Evolutionary conservation across 2,797 vertebrate species (phyloP), one percentile per base, ranked within the genome.

Genomic region (Alcedo quadribrachys): DNA sequence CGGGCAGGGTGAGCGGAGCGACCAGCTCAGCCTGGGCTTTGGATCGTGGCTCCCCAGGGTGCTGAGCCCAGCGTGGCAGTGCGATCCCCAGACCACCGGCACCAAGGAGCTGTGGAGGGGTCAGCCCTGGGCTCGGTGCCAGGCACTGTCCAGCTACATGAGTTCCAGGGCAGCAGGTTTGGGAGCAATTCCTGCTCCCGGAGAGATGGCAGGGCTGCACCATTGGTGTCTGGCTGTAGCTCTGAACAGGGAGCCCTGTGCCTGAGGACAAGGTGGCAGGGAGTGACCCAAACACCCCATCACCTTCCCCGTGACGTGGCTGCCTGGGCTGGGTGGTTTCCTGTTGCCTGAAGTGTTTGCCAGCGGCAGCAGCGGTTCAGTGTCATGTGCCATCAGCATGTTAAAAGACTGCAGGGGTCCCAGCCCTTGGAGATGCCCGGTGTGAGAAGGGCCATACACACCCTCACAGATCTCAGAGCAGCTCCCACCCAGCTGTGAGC

Each of bases 41-140:
- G 57, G 90, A 12, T 9, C 2, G 6, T 11, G 63, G 30, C 9
- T 81, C 54, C 80, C 55, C 40, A 4, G 0, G 2, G 35, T 0
- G 1, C 37, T 9, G 85, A 37, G 12, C 16, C 46, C 24, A 15
- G 67, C 0, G 0, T 6, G 3, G 32, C 79, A 68, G 42, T 63
- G 82, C 11, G 6, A 51, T 6, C 30, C 19, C 33, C 0, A 1
- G 1, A 2, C 18, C 24, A 3, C 0, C 3, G 51, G n/a, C 40
- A n/a, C 35, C 0, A 2, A 5, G 18, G 22, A 33, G 6, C 35
- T 30, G 16, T 5, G 33, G 69, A 48, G 19, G 60, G 30, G 32
- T 15, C 60, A 80, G 50, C 63, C 42, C 32, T 24, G 33, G n/a
- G 27, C n/a, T 69, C 0, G 1, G 43, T 3, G 24, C 18, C 30